Conservation (phyloP, 1,140 invertebrate species). For the Trissolcus basalis region DNA sequence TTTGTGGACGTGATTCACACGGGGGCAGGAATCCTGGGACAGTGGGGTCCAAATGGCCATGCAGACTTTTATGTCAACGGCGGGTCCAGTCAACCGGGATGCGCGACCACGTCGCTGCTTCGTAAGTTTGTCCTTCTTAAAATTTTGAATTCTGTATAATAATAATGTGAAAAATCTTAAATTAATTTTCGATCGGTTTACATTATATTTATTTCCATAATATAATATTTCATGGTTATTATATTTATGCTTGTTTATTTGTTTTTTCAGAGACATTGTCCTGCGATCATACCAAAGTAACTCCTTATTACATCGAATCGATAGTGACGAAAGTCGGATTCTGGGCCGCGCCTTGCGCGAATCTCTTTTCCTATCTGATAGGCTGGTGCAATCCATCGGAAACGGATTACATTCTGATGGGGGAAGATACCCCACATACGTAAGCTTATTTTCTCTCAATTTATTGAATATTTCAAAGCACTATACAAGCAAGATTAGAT, state of each 20-base stretch:
- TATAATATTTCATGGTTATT: too few relatives aligned
- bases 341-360: slow-evolving; percentile 88
- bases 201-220: too few relatives aligned
- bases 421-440: slow-evolving; percentile 85
- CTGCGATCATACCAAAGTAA: slow-evolving; percentile 91
- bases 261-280: slow-evolving; percentile 83
- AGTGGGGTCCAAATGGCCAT: slow-evolving; percentile 90
- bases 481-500: too few relatives aligned
- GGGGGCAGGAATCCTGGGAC: slow-evolving; percentile 88
- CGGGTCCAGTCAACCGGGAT: slow-evolving; percentile 90
- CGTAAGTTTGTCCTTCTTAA: slow-evolving; percentile 78
- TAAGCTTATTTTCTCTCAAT: slow-evolving; percentile 72
- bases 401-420: slow-evolving; percentile 88
- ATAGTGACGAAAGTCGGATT: slow-evolving; percentile 86
- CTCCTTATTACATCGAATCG: slow-evolving; percentile 91
- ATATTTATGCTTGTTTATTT: too few relatives aligned
- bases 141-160: too few relatives aligned
- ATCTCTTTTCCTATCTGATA: slow-evolving; percentile 86
- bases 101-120: slow-evolving; percentile 85
- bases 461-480: not conserved
- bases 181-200: too few relatives aligned
- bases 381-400: slow-evolving; percentile 87
- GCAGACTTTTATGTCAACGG: slow-evolving; percentile 94
- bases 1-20: slow-evolving; percentile 94
- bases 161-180: not conserved